A percentile compares a stretch with the other conserved stretches of the same genome.
These are phyloP conservation scores for Saccostrea echinata DNA, from an alignment of 1,140 invertebrate genomes.

Conservation along the genomic window DNA sequence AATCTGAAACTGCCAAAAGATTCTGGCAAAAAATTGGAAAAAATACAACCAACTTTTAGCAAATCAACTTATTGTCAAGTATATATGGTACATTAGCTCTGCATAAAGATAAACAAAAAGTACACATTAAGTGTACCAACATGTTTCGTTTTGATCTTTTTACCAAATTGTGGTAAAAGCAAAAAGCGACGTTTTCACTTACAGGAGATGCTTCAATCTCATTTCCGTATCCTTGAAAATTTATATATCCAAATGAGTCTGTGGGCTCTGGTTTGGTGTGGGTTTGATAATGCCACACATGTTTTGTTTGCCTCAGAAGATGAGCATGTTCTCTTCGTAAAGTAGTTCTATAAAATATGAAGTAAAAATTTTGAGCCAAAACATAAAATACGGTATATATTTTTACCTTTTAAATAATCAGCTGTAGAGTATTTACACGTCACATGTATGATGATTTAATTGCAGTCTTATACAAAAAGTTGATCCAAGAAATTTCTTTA, in stretches of 20 bases:
- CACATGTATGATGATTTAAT: background rate
- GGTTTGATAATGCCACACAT: conserved; percentile 62
- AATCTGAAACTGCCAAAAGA: too few species aligned
- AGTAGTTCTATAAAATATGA: background rate
- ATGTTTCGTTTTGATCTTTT: too few species aligned
- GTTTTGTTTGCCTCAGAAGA: conserved; percentile 39
- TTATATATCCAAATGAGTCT: conserved; percentile 74
- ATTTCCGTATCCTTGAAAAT: conserved; percentile 73
- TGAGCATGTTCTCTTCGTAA: conserved; percentile 26
- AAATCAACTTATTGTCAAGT: too few species aligned
- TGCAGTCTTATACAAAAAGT: background rate
- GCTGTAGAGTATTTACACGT: background rate
- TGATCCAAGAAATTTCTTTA: background rate
- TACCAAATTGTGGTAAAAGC: background rate
- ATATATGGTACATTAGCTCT: too few species aligned
- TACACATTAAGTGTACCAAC: too few species aligned
- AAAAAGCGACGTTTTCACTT: conserved; percentile 47
- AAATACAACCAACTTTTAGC: too few species aligned
- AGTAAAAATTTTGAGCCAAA: background rate
- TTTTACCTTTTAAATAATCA: background rate
- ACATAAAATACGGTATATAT: background rate
- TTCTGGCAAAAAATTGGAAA: too few species aligned
- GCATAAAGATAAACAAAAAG: too few species aligned
- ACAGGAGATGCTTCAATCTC: conserved; percentile 69
- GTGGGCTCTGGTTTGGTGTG: conserved; percentile 63